Conservation (phyloP, 2,888 invertebrate genomes). For the Hybos culiciformis region DNA sequence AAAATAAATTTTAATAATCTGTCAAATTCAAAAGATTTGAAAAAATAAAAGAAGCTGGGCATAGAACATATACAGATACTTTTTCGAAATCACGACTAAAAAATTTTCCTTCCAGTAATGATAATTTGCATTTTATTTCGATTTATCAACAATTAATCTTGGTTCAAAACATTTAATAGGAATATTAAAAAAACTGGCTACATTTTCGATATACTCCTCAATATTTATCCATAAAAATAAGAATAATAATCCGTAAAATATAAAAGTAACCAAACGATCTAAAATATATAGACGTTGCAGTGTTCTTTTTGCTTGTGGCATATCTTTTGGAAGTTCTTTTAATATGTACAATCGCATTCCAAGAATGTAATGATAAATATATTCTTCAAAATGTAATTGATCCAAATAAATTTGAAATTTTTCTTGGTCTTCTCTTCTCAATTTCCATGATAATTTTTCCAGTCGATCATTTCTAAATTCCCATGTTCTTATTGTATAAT, state of each 20-base stretch:
- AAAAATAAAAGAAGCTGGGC: too few relatives aligned
- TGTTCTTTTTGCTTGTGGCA: constrained; percentile 49
- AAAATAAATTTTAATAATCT: too few relatives aligned
- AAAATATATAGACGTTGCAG: constrained; percentile 37
- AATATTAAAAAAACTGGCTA: background rate
- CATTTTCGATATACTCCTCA: constrained; percentile 23
- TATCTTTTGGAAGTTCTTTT: constrained; percentile 64
- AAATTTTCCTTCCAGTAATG: too few relatives aligned
- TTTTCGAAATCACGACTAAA: too few relatives aligned
- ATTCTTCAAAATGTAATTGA: constrained; percentile 47
- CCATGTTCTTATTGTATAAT: constrained; percentile 72
- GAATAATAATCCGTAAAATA: constrained; percentile 24
- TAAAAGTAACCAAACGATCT: constrained; percentile 32
- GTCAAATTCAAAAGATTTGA: too few relatives aligned
- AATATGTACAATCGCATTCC: constrained; percentile 75
- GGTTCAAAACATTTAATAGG: background rate
- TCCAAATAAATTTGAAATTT: constrained; percentile 45
- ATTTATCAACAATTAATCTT: too few relatives aligned
- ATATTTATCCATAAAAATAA: constrained; percentile 31
- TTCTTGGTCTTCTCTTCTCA: constrained; percentile 43
- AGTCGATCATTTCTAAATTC: constrained; percentile 52
- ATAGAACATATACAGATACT: too few relatives aligned
- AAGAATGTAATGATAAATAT: constrained; percentile 55
- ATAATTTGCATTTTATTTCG: too few relatives aligned
- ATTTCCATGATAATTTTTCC: constrained; percentile 37